Base-by-base conservation (phyloP, 2,888 invertebrate genomes). In the Julus scandinavius region DNA sequence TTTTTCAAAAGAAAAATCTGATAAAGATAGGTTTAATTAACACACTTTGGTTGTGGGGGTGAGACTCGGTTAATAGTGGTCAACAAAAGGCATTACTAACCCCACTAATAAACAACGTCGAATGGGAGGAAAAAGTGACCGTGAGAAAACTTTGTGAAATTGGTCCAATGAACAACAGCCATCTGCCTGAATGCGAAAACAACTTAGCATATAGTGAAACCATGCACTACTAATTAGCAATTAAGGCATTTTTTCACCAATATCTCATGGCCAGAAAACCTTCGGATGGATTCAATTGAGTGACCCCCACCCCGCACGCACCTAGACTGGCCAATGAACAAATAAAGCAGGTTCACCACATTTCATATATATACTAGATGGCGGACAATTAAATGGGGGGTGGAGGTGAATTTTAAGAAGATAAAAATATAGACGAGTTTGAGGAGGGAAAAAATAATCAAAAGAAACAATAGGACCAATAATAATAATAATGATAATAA, bases 171-270 rank as follows among this genome's bases (percentile, higher is more conserved):
- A 85, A 45, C 45, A 85, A 50, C 50, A 85, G 13, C 49, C 50
- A 85, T 85, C 49, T 45, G 50, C 85, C 85, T 2, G 80, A 85
- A 85, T 45, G 45, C 49, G 29, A 20, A 54, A 85, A 54, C 86
- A 54, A 85, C 49, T 85, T 29, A 40, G 40, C 87, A 58, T 87
- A 87, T 13, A 87, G 50, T 54, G 50, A 54, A 87, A 58, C 87
- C 87, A 83, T 49, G 80, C 87, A 83, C 41, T 41, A n/a, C 87
- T 87, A 87, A 87, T 87, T 87, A 87, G 87, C 83, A 87, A 87
- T 87, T 87, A 87, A 54, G 20, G 20, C 17, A 54, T 87, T 87
- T 87, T 87, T 87, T 63, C 54, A 54, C 87, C 58, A 41, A 87
- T 54, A 87, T 63, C 38, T 63, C 87, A 87, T 54, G 87, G 87